Base-by-base conservation (phyloP, 1,140 invertebrate genomes). In the Bombus polaris region DNA sequence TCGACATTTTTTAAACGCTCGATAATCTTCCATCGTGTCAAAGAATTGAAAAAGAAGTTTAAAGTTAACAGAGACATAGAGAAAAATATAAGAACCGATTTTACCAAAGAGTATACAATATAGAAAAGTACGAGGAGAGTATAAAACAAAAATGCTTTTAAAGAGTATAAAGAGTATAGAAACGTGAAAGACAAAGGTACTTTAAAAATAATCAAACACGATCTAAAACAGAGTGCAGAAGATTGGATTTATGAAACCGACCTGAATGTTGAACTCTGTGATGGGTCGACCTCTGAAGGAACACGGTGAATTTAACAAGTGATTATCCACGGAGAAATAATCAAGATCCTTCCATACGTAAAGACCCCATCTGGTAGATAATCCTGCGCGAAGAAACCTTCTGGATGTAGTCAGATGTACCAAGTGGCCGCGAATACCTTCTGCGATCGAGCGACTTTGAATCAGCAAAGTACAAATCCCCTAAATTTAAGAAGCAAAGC, bases 261-360 rank as follows among this genome's bases (percentile, higher is more conserved):
- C 97, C 95, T 97, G 97, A 85, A 98, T 96, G 89, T 97, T 98
- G n/a, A 94, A 93, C 44, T 98, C 97, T 44, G 95, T 96, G 10
- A 98, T 96, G 2, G 96, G 95, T 39, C 97, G 94, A 18, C 97
- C 97, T 78, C 97, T 96, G 88, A 96, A 97, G 5, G 95, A 96
- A 66, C 95, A 94, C 2, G 96, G 96, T 0, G 96, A 96, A 0
- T 97, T 91, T 28, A 97, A 93, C 2, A 98, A 94, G 90, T 98
- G 97, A 92, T 97, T 97, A 71, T 98, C 97, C 22, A 97, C 93
- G 65, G 96, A 96, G 91, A 98, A 98, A 13, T 96, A 87, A 9
- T 93, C 92, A 10, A 93, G 87, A 32, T 93, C 91, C 62, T 93
- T 90, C 96, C 96, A 96, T 22, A 94, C 95, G 80, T 96, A 96